Evolutionary conservation across 2,113 vertebrate genomes (phyloP).

Genomic region (Conger conger): DNA sequence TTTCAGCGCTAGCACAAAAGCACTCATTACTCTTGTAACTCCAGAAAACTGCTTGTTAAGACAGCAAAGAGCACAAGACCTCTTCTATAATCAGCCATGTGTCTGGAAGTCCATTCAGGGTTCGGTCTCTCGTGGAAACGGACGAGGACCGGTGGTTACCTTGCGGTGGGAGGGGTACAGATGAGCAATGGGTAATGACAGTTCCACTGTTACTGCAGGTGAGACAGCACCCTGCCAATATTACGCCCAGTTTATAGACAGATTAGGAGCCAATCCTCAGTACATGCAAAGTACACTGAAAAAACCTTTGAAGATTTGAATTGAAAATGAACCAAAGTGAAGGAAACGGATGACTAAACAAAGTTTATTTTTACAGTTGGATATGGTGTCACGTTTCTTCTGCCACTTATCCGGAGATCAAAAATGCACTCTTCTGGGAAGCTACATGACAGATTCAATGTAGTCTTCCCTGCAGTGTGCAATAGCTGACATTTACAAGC

Average conservation of each 20-base stretch:
- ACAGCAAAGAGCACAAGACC: not conserved
- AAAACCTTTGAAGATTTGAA: conserved; percentile 9
- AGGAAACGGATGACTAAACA: not conserved
- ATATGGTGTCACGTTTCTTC: not conserved
- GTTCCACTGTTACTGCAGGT: not conserved
- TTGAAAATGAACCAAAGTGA: not conserved
- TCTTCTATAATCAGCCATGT: not conserved
- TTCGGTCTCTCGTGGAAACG: not conserved
- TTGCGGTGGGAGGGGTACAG: conserved; percentile 12
- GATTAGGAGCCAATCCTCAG: not conserved
- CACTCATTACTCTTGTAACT: not conserved
- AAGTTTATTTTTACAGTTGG: conserved; percentile 10
- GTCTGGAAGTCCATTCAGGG: not conserved
- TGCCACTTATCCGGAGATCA: not conserved
- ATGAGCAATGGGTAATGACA: not conserved
- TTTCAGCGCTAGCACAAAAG: not conserved
- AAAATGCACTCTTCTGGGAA: not conserved
- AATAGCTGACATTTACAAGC: not conserved
- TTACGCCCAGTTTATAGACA: not conserved
- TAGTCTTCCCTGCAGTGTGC: not conserved
- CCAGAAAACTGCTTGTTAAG: not conserved
- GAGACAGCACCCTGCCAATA: conserved; percentile 9
- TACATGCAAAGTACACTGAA: not conserved
- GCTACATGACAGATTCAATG: not conserved
- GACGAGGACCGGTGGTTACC: not conserved